Percentiles rank a stretch among this genome's conserved stretches.
These are phyloP conservation scores for Holacanthella duospinosa DNA, from an alignment of 2,888 invertebrate genomes.

Conservation along the genomic window DNA sequence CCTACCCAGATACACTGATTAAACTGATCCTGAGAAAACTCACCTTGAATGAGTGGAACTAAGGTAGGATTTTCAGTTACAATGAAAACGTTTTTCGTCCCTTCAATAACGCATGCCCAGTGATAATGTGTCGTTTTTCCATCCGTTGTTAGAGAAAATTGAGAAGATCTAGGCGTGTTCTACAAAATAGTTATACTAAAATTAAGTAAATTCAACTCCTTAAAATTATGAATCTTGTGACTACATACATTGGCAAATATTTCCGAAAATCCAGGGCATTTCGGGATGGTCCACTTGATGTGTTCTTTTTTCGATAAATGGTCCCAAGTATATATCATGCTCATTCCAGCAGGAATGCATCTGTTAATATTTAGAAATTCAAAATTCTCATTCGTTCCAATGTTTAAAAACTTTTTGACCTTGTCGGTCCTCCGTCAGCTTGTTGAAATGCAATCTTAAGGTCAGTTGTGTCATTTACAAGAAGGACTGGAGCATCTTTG, in stretches of 20 bases:
- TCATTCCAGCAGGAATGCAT: not conserved
- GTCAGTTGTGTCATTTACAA: constrained; percentile 5
- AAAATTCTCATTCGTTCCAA: too few species aligned
- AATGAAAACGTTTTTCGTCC: not conserved
- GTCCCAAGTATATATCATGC: not conserved
- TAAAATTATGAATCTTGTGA: too few species aligned
- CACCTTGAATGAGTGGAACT: not conserved
- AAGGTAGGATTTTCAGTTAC: not conserved
- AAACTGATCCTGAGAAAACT: not conserved
- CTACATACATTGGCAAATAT: too few species aligned
- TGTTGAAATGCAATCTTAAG: not conserved
- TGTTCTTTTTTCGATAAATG: not conserved
- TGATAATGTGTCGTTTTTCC: not conserved
- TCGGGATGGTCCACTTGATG: not conserved
- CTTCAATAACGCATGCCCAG: not conserved
- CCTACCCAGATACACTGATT: too few species aligned
- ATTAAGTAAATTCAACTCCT: too few species aligned
- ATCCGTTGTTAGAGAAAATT: not conserved
- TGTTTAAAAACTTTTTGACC: too few species aligned
- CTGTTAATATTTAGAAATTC: too few species aligned
- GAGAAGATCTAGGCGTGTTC: not conserved
- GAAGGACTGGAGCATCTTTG: not conserved
- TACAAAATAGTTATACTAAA: too few species aligned
- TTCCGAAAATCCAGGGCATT: too few species aligned
- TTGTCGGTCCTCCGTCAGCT: not conserved